Evolutionary conservation across 2,113 vertebrate genomes (phyloP), one percentile per base, ranked within the genome.

Genomic region (Neodon shergylaensis): DNA sequence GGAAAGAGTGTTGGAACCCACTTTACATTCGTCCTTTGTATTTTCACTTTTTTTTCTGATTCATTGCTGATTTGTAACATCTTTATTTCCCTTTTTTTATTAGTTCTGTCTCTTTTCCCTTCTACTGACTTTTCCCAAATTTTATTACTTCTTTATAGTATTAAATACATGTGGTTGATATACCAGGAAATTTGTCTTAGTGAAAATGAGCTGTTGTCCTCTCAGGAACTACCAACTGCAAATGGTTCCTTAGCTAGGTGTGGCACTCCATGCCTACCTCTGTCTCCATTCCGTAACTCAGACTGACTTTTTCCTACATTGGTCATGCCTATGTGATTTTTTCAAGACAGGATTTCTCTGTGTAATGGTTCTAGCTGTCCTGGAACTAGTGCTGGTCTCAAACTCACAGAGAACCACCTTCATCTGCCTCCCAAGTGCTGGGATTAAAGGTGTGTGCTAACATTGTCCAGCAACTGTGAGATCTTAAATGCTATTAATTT

Each of bases 111-210:
- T 6, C 5, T 58, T 58, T 58, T 58, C 54, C 54, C 17, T 58
- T 58, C 17, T 58, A 58, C 54, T 58, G 54, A 58, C 54, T 58
- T 58, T 58, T 21, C 54, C 54, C 54, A 58, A 58, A 58, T 54
- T 79, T 79, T 79, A 52, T 79, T 52, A 79, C 31, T 36, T 79
- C 44, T 78, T 33, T 58, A 21, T 58, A 0, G 17, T 19, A 31
- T 79, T 54, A 79, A 36, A 0, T 31, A 54, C 17, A 54, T 54
- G 9, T 54, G 1, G 0, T 21, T 1, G 33, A 36, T 3, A 36
- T 54, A 54, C 52, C 49, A 54, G 33, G 2, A 33, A 4, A 7
- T 78, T 3, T 4, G 36, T 33, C 9, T 52, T 79, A 36, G 36
- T 52, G 47, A 52, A 79, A 79, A 52, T 54, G 52, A 79, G 17